A percentile compares a stretch with the other conserved stretches of the same genome.
These are phyloP conservation scores for Schlechtendalia chinensis DNA, from an alignment of 1,140 invertebrate genomes.

Conservation along the genomic window DNA sequence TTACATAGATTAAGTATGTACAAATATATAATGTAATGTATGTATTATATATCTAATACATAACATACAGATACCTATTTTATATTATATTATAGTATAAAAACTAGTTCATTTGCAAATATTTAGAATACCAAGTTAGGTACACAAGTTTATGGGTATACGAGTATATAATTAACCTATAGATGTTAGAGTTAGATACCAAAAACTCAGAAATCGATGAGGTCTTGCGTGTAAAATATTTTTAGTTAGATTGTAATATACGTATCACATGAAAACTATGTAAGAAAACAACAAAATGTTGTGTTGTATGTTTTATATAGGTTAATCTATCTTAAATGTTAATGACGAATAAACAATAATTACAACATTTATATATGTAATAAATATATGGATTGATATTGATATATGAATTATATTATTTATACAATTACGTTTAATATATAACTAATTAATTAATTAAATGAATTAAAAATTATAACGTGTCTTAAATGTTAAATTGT, in stretches of 20 bases:
- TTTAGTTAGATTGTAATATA: background rate
- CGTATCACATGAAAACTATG: background rate
- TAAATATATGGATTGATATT: too few relatives aligned
- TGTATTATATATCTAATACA: too few relatives aligned
- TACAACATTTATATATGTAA: background rate
- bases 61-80: too few relatives aligned
- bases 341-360: background rate
- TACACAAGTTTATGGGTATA: background rate
- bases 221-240: conserved; percentile 3
- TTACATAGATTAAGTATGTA: too few relatives aligned
- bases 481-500: too few relatives aligned
- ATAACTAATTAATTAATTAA: too few relatives aligned
- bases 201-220: conserved; percentile 7
- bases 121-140: background rate
- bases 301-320: background rate
- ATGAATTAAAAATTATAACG: too few relatives aligned
- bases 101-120: background rate
- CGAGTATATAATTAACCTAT: background rate
- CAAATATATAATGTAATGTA: too few relatives aligned
- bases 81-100: too few relatives aligned
- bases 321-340: too few relatives aligned
- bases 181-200: background rate
- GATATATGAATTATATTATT: too few relatives aligned
- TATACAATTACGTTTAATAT: too few relatives aligned
- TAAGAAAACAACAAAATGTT: background rate